A percentile compares a stretch with the other conserved stretches of the same genome.
Evolutionary conservation across 2,797 vertebrate species (phyloP).

Genomic region (Onychomys torridus): DNA sequence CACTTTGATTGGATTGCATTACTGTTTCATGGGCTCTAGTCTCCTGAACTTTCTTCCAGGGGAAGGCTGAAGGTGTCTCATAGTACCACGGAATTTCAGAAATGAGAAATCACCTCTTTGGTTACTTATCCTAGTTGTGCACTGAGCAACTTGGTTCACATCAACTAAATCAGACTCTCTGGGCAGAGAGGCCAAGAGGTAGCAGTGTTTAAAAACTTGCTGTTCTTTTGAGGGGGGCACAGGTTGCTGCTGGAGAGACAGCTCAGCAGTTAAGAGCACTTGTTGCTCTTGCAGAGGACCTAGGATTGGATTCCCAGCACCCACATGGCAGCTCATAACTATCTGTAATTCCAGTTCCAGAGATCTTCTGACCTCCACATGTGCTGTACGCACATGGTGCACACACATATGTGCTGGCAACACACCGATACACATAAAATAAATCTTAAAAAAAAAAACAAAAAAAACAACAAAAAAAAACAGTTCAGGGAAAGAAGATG

Average conservation of each 20-base stretch:
- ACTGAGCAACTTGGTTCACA: not conserved
- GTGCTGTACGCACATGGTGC: not conserved
- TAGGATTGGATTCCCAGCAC: not conserved
- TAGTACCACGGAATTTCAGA: not conserved
- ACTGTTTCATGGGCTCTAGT: slow-evolving; percentile 69
- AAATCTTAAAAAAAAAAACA: not conserved
- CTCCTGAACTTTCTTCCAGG: slow-evolving; percentile 68
- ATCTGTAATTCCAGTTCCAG: not conserved
- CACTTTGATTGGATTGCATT: slow-evolving; percentile 83
- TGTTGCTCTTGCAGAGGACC: not conserved
- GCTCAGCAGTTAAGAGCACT: not conserved
- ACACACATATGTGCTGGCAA: not conserved
- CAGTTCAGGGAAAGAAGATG: slow-evolving; percentile 2
- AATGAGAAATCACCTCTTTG: not conserved
- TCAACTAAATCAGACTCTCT: slow-evolving; percentile 47
- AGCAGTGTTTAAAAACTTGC: slow-evolving; percentile 47
- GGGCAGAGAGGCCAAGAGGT: not conserved
- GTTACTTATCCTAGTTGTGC: not conserved
- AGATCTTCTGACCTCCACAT: not conserved
- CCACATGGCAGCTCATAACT: not conserved
- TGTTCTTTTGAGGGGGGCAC: fast-evolving
- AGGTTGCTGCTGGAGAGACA: not conserved
- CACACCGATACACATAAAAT: not conserved
- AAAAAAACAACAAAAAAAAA: slow-evolving; percentile 22
- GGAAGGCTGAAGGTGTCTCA: not conserved